Conservation (phyloP, 2,888 invertebrate species). For the Cryptops parisi region DNA sequence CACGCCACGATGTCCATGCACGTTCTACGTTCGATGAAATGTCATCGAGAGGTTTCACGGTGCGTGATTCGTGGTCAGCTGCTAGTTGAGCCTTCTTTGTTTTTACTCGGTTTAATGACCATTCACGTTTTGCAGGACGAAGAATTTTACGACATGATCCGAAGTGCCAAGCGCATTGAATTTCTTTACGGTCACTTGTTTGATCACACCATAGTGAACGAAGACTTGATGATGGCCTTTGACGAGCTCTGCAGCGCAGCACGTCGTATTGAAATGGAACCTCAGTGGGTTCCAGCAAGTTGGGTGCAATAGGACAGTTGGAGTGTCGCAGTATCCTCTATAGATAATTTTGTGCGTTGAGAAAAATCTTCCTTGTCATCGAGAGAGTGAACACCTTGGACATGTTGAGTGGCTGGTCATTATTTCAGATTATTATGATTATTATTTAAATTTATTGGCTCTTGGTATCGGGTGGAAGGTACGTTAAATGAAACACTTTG, state of each 20-base stretch:
- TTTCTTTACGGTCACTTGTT: conserved; percentile 86
- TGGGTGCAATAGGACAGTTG: conserved; percentile 46
- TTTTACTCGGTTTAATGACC: background rate
- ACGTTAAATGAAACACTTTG: too few relatives aligned
- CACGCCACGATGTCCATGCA: conserved; percentile 66
- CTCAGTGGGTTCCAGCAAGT: conserved; percentile 88
- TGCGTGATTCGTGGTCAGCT: too few relatives aligned
- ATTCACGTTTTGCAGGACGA: conserved; percentile 71
- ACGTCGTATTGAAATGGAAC: conserved; percentile 75
- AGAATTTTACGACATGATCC: conserved; percentile 74
- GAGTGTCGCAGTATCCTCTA: too few relatives aligned
- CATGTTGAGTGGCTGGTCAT: too few relatives aligned
- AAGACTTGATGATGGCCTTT: conserved; percentile 69
- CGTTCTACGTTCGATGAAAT: conserved; percentile 84
- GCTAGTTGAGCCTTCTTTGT: too few relatives aligned
- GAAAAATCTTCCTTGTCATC: too few relatives aligned
- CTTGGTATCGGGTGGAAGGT: too few relatives aligned
- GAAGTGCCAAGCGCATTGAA: conserved; percentile 72
- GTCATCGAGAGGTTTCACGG: conserved; percentile 78
- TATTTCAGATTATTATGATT: too few relatives aligned
- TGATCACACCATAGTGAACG: conserved; percentile 86
- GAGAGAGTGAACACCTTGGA: too few relatives aligned
- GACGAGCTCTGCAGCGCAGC: conserved; percentile 67
- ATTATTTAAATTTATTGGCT: too few relatives aligned
- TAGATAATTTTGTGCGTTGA: too few relatives aligned